Base-by-base conservation (phyloP, 1,140 invertebrate genomes). In the Laupala kohalensis region DNA sequence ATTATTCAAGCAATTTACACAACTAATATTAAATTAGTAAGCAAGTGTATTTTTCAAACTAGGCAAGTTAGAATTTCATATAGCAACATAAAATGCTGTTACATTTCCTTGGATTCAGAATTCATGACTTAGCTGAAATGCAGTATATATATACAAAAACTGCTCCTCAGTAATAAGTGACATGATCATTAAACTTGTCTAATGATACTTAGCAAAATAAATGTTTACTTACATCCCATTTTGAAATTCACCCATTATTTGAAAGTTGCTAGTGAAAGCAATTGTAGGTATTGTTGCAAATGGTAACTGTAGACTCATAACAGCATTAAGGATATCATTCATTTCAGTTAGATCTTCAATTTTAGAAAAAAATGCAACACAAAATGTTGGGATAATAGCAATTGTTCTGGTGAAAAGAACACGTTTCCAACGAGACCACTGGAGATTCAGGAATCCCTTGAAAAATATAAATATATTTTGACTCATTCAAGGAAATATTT, bases 301-400 rank as follows among this genome's bases (percentile, higher is more conserved):
- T 3, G 91, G 91, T 71, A 93, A 78, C 77, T 95, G 93, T 0
- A 95, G 80, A 73, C 88, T 91, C 93, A 95, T 95, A 4, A 95
- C 84, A 2, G 92, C 92, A 81, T 97, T 97, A 2, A 97, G 81
- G n/a, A 92, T 82, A 78, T 96, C 94, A 78, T 97, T 97, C 88
- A 97, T 89, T 23, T 81, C 82, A 25, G 91, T 92, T 62, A 97
- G 80, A 74, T 94, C 85, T 24, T 88, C 78, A 75, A 96, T 89
- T 69, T 90, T 82, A 67, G 86, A 86, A 74, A 86, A 92, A 74
- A 90, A 86, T 3, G 94, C 91, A 1, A 93, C 83, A 6, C 91
- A 83, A 72, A 97, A 89, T n/a, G 94, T 96, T 4, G 94, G 95
- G 13, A 91, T 80, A 76, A 97, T 96, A 24, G 95, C 95, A 75